Conservation (phyloP, 1,140 invertebrate species). For the Leguminivora glycinivorella region DNA sequence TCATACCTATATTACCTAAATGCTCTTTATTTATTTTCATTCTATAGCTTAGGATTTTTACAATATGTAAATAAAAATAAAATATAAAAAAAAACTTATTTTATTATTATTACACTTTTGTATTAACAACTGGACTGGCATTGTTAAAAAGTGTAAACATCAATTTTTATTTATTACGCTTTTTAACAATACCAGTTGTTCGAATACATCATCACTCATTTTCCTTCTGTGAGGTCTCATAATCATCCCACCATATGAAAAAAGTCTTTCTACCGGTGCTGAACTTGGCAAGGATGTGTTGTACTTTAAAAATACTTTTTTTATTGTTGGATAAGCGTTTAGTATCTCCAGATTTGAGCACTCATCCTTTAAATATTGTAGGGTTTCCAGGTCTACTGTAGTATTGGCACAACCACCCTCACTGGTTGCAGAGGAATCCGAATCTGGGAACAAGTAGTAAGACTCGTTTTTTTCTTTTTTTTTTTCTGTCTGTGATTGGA, state of each 20-base stretch:
- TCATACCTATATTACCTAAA: no score
- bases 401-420: slow-evolving; percentile 31
- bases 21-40: no score
- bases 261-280: slow-evolving; percentile 41
- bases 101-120: no score
- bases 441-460: slow-evolving; percentile 45
- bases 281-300: slow-evolving; percentile 41
- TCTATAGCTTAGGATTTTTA: no score
- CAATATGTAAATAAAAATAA: no score
- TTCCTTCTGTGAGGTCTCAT: slow-evolving; percentile 41
- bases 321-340: slow-evolving; percentile 42
- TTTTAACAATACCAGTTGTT: slow-evolving; percentile 29
- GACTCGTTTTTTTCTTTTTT: slow-evolving; percentile 40
- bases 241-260: slow-evolving; percentile 42
- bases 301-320: slow-evolving; percentile 45
- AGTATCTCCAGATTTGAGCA: slow-evolving; percentile 36
- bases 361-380: slow-evolving; percentile 41
- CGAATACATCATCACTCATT: slow-evolving; percentile 37
- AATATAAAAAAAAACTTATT: no score
- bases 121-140: no score
- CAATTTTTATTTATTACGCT: slow-evolving; percentile 42
- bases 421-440: slow-evolving; percentile 40
- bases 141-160: no score
- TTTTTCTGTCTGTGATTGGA: slow-evolving; percentile 25
- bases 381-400: slow-evolving; percentile 30